Conservation (phyloP, 2,797 vertebrate genomes). For the Pteronotus mesoamericanus region DNA sequence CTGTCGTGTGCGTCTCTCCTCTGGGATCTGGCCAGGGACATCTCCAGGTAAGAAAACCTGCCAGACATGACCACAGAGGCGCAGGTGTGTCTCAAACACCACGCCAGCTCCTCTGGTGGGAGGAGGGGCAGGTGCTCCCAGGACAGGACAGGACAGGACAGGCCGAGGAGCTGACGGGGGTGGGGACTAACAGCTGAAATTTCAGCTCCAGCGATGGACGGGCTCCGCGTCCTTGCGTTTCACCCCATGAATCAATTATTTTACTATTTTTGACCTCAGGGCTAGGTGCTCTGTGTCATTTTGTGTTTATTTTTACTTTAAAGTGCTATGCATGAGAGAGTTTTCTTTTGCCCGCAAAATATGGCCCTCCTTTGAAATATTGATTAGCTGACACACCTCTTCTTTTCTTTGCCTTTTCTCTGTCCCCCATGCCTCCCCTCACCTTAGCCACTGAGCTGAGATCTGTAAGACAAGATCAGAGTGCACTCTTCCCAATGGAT, state of each 20-base stretch:
- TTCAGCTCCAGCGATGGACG: neutral
- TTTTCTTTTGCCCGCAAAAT: neutral
- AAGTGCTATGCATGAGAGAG: neutral
- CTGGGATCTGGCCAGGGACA: constrained; percentile 22
- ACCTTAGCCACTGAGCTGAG: neutral
- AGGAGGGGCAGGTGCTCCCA: neutral
- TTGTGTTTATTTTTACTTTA: neutral
- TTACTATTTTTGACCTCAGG: neutral
- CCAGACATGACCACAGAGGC: constrained; percentile 23
- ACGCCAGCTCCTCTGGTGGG: neutral
- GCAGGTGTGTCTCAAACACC: neutral
- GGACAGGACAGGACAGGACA: no score
- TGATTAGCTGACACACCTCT: neutral
- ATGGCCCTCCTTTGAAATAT: neutral
- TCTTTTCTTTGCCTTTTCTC: neutral
- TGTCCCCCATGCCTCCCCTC: neutral
- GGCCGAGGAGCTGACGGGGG: neutral
- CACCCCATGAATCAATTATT: neutral
- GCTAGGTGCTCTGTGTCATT: neutral
- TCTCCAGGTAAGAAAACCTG: constrained; percentile 40
- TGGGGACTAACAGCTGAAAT: neutral
- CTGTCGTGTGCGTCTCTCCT: constrained; percentile 49
- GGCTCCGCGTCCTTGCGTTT: neutral
- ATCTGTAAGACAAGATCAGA: neutral
- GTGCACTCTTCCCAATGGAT: neutral